Base-by-base conservation (phyloP, 2,797 vertebrate species). In the Chaetophractus vellerosus region DNA sequence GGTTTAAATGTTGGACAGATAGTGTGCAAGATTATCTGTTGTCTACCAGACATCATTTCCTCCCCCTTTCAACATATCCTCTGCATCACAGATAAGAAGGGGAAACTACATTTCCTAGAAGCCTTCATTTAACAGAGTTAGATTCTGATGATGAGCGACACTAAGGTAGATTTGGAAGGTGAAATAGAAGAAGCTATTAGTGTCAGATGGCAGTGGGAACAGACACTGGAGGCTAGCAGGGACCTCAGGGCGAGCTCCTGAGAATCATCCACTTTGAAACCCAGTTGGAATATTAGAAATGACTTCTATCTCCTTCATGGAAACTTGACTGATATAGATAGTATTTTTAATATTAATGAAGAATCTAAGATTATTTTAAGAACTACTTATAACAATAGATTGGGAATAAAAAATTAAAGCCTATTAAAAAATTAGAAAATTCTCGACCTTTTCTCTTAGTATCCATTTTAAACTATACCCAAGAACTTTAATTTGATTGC, bases 361-460 rank as follows among this genome's bases (percentile, higher is more conserved):
- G 66, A 81, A 63, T 7, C 10, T 75, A 89, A 90, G 18, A 80
- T 87, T 91, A 93, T 94, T 45, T 45, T 88, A 75, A 26, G 55
- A 64, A 68, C 24, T 76, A 76, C 26, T 82, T 83, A 76, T 7
- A 76, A 81, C 3, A 64, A 72, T 59, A 86, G 48, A 89, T 75
- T 81, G 74, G 41, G n/a, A 91, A 80, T 31, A 81, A 88, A 93
- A 92, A 88, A 36, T 21, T 78, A 95, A 95, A 88, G 8, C 5
- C 41, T 78, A 93, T 80, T 92, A 84, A 93, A 92, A 85, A 45
- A 72, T 88, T 55, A 72, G 41, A 18, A 86, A 57, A n/a, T 61
- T 75, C 93, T 93, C 23, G 48, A 92, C 45, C 2, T 0, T 74
- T 82, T 88, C 50, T 91, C 74, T 92, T 92, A 78, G 83, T 91